Percentiles rank a stretch among this genome's conserved stretches.
Evolutionary conservation across 1,140 invertebrate genomes (phyloP).

Genomic region (Pissodes strobi): DNA sequence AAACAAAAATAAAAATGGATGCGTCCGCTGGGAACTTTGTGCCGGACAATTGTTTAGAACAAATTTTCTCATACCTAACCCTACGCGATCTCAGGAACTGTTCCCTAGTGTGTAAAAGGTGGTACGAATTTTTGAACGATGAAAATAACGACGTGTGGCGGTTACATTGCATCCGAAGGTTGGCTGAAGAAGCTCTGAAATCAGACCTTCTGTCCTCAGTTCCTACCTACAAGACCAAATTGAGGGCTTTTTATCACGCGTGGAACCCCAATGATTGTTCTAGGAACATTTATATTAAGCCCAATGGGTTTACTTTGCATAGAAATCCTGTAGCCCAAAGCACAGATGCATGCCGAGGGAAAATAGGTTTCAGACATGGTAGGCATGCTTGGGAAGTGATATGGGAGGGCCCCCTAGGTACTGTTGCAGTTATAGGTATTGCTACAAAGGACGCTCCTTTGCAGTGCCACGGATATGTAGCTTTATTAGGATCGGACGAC

Average conservation of each 20-base stretch:
- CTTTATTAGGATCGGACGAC: slow-evolving; percentile 91
- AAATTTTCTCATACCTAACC: slow-evolving; percentile 91
- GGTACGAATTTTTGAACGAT: slow-evolving; percentile 88
- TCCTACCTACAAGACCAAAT: slow-evolving; percentile 90
- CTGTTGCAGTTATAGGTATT: slow-evolving; percentile 93
- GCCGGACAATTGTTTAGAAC: slow-evolving; percentile 84
- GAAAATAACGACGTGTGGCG: slow-evolving; percentile 97
- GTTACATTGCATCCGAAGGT: slow-evolving; percentile 82
- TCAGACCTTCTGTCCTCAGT: slow-evolving; percentile 90
- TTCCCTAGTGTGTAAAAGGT: slow-evolving; percentile 91
- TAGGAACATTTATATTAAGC: slow-evolving; percentile 94
- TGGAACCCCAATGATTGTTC: slow-evolving; percentile 98
- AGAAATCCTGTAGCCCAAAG: slow-evolving; percentile 97
- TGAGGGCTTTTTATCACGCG: slow-evolving; percentile 91
- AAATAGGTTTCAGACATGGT: slow-evolving; percentile 91
- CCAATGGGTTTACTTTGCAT: slow-evolving; percentile 96
- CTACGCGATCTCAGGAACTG: slow-evolving; percentile 86
- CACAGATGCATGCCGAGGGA: slow-evolving; percentile 94
- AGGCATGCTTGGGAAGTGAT: slow-evolving; percentile 98
- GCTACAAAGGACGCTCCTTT: slow-evolving; percentile 92
- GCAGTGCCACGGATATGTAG: slow-evolving; percentile 91
- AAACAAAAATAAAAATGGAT: slow-evolving; percentile 47
- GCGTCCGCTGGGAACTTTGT: slow-evolving; percentile 51
- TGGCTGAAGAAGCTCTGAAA: slow-evolving; percentile 90
- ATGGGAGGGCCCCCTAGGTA: slow-evolving; percentile 97